Conservation (phyloP, 37 sponge, comb jelly and placozoan species). For the Diacarnus erythraeanus region DNA sequence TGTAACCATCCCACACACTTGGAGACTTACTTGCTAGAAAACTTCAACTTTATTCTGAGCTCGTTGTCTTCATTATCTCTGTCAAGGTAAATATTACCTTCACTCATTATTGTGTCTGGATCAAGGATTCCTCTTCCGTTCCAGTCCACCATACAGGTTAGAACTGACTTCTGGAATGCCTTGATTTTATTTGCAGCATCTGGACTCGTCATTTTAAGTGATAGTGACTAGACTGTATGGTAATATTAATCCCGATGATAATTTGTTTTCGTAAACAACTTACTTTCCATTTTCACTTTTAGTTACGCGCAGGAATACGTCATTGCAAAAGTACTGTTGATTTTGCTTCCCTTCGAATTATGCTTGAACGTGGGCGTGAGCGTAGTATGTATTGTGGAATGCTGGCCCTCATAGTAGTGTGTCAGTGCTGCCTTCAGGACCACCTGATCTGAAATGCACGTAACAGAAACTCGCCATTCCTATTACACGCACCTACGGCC, state of each 20-base stretch:
- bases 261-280: background rate
- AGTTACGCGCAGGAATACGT: background rate
- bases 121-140: background rate
- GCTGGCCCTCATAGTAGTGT: no score
- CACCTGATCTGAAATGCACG: no score
- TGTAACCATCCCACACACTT: no score
- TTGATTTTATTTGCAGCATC: no score
- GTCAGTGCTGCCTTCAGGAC: no score
- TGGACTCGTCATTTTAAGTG: background rate
- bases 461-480: no score
- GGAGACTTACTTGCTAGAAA: constrained; percentile 10
- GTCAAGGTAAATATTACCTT: background rate
- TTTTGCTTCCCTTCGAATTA: no score
- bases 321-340: no score
- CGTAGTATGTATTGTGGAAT: no score
- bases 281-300: background rate
- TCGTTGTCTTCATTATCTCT: constrained; percentile 3
- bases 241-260: background rate
- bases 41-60: background rate
- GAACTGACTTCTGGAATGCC: background rate
- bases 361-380: no score
- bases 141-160: background rate
- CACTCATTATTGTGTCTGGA: background rate
- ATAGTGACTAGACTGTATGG: no score
- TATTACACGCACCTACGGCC: no score